These are phyloP conservation scores for rat (Rattus norvegicus) DNA, from an alignment of 2,113 vertebrate genomes.

Conservation along the genomic window GRCr8 NC_086039.1:14558501-14559000, in stretches of 20 bases:
- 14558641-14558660: not conserved
- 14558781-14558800: slow-evolving; percentile 11
- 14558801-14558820: slow-evolving; percentile 11
- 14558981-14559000: not conserved
- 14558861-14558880: slow-evolving; percentile 1
- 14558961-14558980: not conserved
- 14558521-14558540: not conserved
- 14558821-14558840: not conserved
- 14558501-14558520: not conserved
- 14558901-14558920: slow-evolving; percentile 17
- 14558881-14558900: not conserved
- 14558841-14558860: slow-evolving; percentile 15
- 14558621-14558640: not conserved
- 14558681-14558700: not conserved
- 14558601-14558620: not conserved
- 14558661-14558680: not conserved
- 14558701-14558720: slow-evolving; percentile 13
- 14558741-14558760: not conserved
- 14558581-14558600: not conserved
- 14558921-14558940: slow-evolving; percentile 37
- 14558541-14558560: not conserved
- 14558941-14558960: slow-evolving; percentile 10
- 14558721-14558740: not conserved
- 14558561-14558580: not conserved
- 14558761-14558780: not conserved